phyloP scores from a whole-genome alignment of 2,888 invertebrate genomes.

The Tigriopus californicus region DNA sequence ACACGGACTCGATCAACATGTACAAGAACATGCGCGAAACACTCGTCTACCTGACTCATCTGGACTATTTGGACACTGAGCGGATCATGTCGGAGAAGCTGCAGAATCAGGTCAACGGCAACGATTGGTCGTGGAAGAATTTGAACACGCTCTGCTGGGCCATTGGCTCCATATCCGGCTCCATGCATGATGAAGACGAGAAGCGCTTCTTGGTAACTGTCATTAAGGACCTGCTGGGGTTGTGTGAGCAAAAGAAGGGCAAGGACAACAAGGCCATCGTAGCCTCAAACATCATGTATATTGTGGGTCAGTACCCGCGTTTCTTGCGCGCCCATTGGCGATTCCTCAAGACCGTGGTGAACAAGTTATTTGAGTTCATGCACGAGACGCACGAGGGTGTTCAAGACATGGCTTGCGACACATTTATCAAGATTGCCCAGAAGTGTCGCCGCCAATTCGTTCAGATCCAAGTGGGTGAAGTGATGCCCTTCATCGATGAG shows the following conservation, averaged over 20 bases:
- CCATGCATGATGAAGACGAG: constrained; percentile 98
- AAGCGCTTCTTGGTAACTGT: constrained; percentile 96
- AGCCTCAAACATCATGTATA: constrained; percentile 99
- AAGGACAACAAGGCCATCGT: constrained; percentile 99
- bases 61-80: constrained; percentile 94
- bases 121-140: constrained; percentile 99
- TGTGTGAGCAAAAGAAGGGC: constrained; percentile 94
- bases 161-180: constrained; percentile 95
- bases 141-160: constrained; percentile 98
- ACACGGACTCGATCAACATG: constrained; percentile 96
- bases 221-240: constrained; percentile 85
- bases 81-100: constrained; percentile 97
- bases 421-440: constrained; percentile 96
- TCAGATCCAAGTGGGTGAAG: constrained; percentile 57
- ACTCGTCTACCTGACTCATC: constrained; percentile 90
- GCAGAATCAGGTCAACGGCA: constrained; percentile 91
- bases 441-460: constrained; percentile 97
- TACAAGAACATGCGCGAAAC: constrained; percentile 99
- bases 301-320: constrained; percentile 92
- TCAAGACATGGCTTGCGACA: constrained; percentile 97
- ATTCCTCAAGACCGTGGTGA: constrained; percentile 97
- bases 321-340: constrained; percentile 99
- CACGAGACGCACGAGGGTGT: constrained; percentile 35
- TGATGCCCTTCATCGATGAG: constrained; percentile 95
- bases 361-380: constrained; percentile 99